Evolutionary conservation across 2,888 invertebrate genomes (phyloP), one percentile per base, ranked within the genome.

Genomic region (Teleogryllus oceanicus): DNA sequence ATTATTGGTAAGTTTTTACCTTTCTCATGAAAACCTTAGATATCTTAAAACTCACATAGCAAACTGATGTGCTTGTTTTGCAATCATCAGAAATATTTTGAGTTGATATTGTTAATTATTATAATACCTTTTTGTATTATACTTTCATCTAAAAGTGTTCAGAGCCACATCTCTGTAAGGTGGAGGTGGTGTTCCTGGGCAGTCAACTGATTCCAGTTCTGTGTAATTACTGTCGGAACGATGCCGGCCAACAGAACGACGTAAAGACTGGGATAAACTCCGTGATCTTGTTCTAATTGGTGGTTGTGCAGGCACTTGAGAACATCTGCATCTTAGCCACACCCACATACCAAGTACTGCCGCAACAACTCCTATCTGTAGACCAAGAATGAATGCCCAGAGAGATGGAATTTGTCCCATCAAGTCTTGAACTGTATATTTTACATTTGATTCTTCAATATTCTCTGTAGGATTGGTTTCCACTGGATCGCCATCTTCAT

Each of bases 401-500:
- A 80, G 62, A 16, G 80, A 78, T 12, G 81, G 81, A 75, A 81
- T 81, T 18, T 78, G 78, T 24, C 78, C 81, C 49, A 80, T 50
- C 3, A 78, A 21, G n/a, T 75, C 62, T 21, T 62, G 62, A 13
- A 62, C 13, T 50, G 74, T 49, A 76, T 77, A 49, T 76, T 76
- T 11, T 76, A 21, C 24, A 51, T 50, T 62, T 16, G 24, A 18
- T 75, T 79, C 77, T 24, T 21, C 37, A n/a, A 75, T 80, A 24
- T 8, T 84, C 82, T 11, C 84, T 78, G 78, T 82, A 75, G 8
- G 84, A 82, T 13, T 37, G 37, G 1, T 37, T 37, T 37, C 83
- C 0, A 82, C 82, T 18, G 87, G 75, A 49, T 79, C 80, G 11
- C 80, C 77, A 37, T 80, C 79, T 37, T 62, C 74, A 50, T 49